phyloP scores from a whole-genome alignment of 2,888 invertebrate genomes.

The Fissipunctia ypsillon region DNA sequence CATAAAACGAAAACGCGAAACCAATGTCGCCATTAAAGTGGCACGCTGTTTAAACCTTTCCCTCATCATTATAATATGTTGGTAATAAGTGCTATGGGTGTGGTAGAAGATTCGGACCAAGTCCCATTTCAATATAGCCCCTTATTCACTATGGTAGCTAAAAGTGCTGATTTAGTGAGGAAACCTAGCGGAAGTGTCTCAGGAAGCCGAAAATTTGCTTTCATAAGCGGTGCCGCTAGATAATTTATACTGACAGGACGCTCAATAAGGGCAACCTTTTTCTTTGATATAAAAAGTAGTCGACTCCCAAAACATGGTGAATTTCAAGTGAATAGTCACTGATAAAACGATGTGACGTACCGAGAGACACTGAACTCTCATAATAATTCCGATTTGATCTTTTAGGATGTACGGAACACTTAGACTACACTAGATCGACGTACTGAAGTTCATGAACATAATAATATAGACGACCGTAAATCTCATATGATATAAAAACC shows the following conservation, averaged over 20 bases:
- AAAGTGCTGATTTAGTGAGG: constrained; percentile 40
- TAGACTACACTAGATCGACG: neutral
- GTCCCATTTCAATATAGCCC: neutral
- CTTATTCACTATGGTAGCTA: constrained; percentile 10
- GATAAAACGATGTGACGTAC: neutral
- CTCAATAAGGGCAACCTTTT: constrained; percentile 15
- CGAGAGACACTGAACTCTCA: neutral
- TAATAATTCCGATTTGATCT: neutral
- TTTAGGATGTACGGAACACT: neutral
- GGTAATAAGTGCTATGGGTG: neutral
- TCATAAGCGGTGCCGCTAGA: constrained; percentile 28
- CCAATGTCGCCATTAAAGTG: no score
- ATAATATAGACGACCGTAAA: constrained; percentile 8
- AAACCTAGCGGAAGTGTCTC: constrained; percentile 42
- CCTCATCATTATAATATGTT: neutral
- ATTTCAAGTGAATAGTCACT: neutral
- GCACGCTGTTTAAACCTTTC: neutral
- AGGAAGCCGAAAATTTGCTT: constrained; percentile 33
- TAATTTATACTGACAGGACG: constrained; percentile 40
- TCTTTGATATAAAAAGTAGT: constrained; percentile 19
- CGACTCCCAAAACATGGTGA: neutral
- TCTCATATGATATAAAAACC: constrained; percentile 8
- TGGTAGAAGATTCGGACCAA: neutral
- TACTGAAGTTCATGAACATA: neutral
- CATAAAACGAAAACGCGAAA: no score